phyloP scores from a whole-genome alignment of 1,140 invertebrate genomes.

The Drosophila sproati region DNA sequence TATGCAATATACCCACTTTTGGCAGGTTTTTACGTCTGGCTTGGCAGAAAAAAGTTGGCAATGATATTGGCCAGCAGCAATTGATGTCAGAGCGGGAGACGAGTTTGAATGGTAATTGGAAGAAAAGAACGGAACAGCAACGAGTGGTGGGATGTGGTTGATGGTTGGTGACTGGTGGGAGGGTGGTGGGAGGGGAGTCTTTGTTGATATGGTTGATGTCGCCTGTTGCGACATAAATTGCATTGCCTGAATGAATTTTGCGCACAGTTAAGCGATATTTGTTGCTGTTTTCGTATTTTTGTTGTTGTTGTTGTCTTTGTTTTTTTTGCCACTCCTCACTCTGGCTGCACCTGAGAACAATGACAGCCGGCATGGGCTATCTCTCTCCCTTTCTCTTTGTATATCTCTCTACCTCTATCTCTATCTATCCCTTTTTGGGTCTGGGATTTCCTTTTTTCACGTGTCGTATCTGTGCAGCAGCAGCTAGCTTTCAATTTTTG shows the following conservation, averaged over 20 bases:
- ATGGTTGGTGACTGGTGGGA: too few species aligned
- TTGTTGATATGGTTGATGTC: slow-evolving; percentile 56
- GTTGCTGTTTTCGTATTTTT: slow-evolving; percentile 29
- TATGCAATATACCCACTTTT: slow-evolving; percentile 3
- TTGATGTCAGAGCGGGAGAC: slow-evolving; percentile 7
- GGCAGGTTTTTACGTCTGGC: slow-evolving; percentile 1
- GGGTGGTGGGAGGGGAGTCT: too few species aligned
- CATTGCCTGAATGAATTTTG: slow-evolving; percentile 70
- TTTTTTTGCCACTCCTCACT: not conserved
- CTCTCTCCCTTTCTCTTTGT: too few species aligned
- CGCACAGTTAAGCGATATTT: slow-evolving; percentile 67
- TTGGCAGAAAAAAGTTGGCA: slow-evolving; percentile 42
- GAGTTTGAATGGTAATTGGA: not conserved
- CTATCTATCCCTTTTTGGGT: not conserved
- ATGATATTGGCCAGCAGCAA: slow-evolving; percentile 57
- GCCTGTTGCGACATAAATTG: slow-evolving; percentile 77
- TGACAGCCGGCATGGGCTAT: slow-evolving; percentile 57
- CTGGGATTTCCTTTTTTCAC: slow-evolving; percentile 38
- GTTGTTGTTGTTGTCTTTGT: slow-evolving; percentile 13
- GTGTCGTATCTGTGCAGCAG: slow-evolving; percentile 45
- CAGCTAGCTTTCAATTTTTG: slow-evolving; percentile 70
- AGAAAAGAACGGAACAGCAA: too few species aligned
- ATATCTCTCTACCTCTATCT: not conserved
- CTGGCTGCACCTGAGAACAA: slow-evolving; percentile 73
- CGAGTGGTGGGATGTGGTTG: too few species aligned